These are phyloP conservation scores for Camponotus floridanus DNA, from an alignment of 1,140 invertebrate genomes.

Conservation along the genomic window DNA sequence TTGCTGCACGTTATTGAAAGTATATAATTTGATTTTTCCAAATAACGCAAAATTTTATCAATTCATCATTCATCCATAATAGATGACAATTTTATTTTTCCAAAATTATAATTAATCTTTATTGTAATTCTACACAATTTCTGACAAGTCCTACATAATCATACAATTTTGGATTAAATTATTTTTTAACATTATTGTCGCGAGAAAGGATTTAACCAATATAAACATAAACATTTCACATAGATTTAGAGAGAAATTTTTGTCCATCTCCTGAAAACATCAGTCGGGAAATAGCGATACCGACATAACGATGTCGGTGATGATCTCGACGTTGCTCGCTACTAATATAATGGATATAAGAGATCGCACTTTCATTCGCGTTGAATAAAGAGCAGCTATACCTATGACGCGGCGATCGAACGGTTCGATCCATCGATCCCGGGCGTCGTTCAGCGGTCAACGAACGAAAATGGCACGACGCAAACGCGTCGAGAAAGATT, in stretches of 20 bases:
- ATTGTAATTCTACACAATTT: not conserved
- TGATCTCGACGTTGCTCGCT: not conserved
- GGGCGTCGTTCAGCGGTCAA: constrained; percentile 33
- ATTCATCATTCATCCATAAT: no score
- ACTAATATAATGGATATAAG: not conserved
- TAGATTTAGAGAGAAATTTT: not conserved
- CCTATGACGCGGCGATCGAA: not conserved
- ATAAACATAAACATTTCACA: no score
- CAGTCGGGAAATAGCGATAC: not conserved
- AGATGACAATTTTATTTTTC: not conserved
- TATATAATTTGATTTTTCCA: no score
- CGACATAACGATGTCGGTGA: not conserved
- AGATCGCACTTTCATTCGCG: constrained; percentile 14
- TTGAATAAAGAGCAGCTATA: constrained; percentile 27
- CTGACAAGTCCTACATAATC: not conserved
- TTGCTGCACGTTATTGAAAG: no score
- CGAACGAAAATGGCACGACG: constrained; percentile 32
- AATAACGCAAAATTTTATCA: no score
- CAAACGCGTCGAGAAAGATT: constrained; percentile 18
- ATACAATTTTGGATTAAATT: not conserved
- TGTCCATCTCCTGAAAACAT: not conserved
- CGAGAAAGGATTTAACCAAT: not conserved
- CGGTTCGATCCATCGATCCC: constrained; percentile 32
- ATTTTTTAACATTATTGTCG: not conserved
- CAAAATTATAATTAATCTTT: not conserved